Evolutionary conservation across 2,888 invertebrate genomes (phyloP).

Genomic region (Hemistola chrysoprasaria): DNA sequence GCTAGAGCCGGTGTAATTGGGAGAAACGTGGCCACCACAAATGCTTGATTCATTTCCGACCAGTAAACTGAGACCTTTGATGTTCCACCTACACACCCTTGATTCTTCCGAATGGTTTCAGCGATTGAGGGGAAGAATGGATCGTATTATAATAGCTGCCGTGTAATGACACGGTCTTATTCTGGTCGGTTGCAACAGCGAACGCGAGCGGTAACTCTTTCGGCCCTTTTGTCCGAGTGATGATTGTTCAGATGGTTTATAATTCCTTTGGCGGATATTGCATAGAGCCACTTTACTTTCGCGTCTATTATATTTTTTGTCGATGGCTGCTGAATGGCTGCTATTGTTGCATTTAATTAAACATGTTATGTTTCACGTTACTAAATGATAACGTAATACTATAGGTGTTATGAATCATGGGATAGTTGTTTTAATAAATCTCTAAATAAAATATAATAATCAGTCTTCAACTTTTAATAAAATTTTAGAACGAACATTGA

Average conservation of each 20-base stretch:
- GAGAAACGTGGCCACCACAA: slow-evolving; percentile 75
- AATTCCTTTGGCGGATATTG: slow-evolving; percentile 49
- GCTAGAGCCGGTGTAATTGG: slow-evolving; percentile 79
- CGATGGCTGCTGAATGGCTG: slow-evolving; percentile 3
- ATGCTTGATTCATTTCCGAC: slow-evolving; percentile 64
- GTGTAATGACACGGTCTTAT: slow-evolving; percentile 64
- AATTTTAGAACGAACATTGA: no score
- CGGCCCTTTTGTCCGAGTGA: slow-evolving; percentile 67
- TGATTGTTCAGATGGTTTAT: slow-evolving; percentile 66
- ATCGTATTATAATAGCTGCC: slow-evolving; percentile 50
- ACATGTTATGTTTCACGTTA: slow-evolving; percentile 5
- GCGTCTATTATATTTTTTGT: slow-evolving; percentile 46
- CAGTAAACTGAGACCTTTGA: slow-evolving; percentile 53
- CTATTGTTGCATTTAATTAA: slow-evolving; percentile 13
- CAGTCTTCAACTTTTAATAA: no score
- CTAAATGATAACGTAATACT: no score
- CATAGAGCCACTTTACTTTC: slow-evolving; percentile 41
- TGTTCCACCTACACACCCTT: slow-evolving; percentile 42
- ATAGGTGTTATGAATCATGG: no score
- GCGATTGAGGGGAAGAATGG: slow-evolving; percentile 40
- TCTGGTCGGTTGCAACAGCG: slow-evolving; percentile 55
- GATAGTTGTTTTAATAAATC: no score
- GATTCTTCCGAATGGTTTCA: slow-evolving; percentile 22
- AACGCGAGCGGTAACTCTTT: slow-evolving; percentile 53
- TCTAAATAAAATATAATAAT: no score